Conservation (phyloP, 2,113 vertebrate genomes). For the Emydura subglobosa region DNA sequence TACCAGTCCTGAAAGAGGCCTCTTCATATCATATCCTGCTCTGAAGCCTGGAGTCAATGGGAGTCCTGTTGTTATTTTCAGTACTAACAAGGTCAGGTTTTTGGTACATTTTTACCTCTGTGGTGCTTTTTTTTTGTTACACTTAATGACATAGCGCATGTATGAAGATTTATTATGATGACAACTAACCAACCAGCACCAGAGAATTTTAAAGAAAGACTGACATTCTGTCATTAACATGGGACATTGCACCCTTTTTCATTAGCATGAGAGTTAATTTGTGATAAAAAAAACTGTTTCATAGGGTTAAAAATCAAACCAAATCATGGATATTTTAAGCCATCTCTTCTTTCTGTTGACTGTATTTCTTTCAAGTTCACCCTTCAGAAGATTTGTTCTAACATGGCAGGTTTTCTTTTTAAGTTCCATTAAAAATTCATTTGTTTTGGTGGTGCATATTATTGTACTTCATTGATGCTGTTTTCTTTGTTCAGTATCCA, state of each 20-base stretch:
- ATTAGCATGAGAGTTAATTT: background rate
- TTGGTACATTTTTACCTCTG: background rate
- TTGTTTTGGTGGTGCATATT: slow-evolving; percentile 39
- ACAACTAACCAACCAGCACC: background rate
- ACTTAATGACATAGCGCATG: background rate
- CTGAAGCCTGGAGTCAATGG: background rate
- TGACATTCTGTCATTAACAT: background rate
- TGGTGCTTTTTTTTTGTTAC: background rate
- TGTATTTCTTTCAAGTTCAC: background rate
- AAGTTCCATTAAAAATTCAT: slow-evolving; percentile 33
- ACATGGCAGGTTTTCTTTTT: background rate
- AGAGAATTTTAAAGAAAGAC: background rate
- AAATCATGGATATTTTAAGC: background rate
- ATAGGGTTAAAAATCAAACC: background rate
- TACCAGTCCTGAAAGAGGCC: background rate
- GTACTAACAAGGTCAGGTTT: background rate
- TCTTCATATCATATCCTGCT: background rate
- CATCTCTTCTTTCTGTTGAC: background rate
- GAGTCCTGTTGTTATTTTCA: background rate
- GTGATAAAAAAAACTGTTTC: background rate
- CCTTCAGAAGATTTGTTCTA: background rate
- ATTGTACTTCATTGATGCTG: slow-evolving; percentile 39
- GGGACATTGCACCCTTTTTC: background rate
- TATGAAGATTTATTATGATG: background rate
- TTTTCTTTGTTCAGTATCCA: slow-evolving; percentile 38